phyloP scores from a whole-genome alignment of 1,140 invertebrate species.

The Arctopsyche grandis region DNA sequence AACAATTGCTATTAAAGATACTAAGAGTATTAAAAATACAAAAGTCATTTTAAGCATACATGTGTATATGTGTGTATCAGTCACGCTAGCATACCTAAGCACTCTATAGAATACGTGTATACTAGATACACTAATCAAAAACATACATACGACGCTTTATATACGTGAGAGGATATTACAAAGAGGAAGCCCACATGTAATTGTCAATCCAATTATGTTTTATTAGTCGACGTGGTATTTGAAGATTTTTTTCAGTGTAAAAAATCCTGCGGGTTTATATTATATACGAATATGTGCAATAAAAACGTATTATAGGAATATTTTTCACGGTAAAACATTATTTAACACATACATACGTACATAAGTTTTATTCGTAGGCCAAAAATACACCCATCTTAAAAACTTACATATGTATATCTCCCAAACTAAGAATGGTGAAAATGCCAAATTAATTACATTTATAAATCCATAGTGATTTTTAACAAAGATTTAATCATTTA shows the following conservation, averaged over 20 bases:
- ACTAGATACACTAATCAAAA: neutral
- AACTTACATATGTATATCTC: no score
- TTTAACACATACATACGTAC: no score
- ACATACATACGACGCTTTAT: neutral
- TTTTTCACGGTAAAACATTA: neutral
- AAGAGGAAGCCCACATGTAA: slow-evolving; percentile 44
- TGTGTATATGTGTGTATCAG: neutral
- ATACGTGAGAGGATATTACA: slow-evolving; percentile 36
- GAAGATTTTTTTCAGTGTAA: neutral
- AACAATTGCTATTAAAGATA: no score
- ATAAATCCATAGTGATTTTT: no score
- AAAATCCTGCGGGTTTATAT: slow-evolving; percentile 9
- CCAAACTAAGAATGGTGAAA: no score
- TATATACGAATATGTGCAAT: neutral
- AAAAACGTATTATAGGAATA: neutral
- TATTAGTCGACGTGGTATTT: slow-evolving; percentile 10
- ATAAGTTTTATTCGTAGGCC: no score
- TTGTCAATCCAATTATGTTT: slow-evolving; percentile 43
- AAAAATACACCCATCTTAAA: no score
- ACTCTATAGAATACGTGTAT: neutral
- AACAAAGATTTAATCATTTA: no score
- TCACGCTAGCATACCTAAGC: neutral
- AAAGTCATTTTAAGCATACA: no score
- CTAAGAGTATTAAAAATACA: no score
- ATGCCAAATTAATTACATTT: no score